Base-by-base conservation (phyloP, 2,797 vertebrate species). In the Clarias laeviceps region DNA sequence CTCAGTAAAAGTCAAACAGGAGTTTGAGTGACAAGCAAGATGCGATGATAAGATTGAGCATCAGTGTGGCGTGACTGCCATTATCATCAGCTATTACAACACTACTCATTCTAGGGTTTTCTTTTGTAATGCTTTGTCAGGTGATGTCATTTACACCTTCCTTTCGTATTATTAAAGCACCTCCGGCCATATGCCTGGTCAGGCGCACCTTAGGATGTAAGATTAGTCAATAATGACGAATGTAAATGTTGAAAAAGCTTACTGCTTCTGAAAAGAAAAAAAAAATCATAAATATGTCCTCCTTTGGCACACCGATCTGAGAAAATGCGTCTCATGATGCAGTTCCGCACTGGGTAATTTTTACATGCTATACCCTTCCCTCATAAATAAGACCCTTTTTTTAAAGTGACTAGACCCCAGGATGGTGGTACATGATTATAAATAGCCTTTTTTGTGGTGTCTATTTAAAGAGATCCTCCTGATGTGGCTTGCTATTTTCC, bases 401-500 rank as follows among this genome's bases (percentile, higher is more conserved):
- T 88, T 45, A 56, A 12, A 84, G 85, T 64, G 29, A 83, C 79
- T 54, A 82, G 85, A 88, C 85, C 87, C 85, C 85, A 82, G 59
- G 72, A 88, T 83, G 73, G 79, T 85, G 89, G 87, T 80, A 81
- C 65, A 69, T 85, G 78, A 87, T 90, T 88, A 90, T 78, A 89
- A 90, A 89, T 87, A 87, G n/a, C 81, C 74, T 88, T 87, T 89
- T 90, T 90, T 90, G 88, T 88, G 88, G 89, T 34, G 69, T 84
- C 77, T 85, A 79, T 88, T 90, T 89, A 74, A 84, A 78, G 88
- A 86, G 82, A 88, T 87, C 90, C 94, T 95, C 93, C 85, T 86
- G 87, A 95, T 96, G 94, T 95, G 95, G 95, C 89, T 82, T 84
- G 82, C 82, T 40, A 87, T 88, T 90, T 90, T 90, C 93, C 94